Base-by-base conservation (phyloP, 2,888 invertebrate species). In the Geotrupes spiniger region DNA sequence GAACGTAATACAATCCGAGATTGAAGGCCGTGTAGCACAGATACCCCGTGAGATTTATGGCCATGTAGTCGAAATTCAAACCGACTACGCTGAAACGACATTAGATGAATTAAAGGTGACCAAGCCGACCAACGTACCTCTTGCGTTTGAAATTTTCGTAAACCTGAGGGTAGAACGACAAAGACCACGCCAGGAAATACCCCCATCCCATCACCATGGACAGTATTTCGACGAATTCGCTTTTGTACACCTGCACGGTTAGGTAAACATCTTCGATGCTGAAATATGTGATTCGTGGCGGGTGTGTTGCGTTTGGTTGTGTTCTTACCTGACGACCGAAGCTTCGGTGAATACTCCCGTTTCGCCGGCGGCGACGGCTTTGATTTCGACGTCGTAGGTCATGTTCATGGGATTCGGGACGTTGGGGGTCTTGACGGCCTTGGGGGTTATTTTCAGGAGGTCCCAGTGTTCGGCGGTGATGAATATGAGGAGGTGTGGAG, bases 121-220 rank as follows among this genome's bases (percentile, higher is more conserved):
- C n/a, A n/a, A n/a, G n/a, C n/a, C n/a, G n/a, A n/a, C n/a, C n/a
- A n/a, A n/a, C n/a, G n/a, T 63, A 83, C 83, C 82, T 83, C 76
- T 90, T 91, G 51, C 95, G 78, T 55, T 79, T 81, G 72, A 81
- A 95, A 74, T 97, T 97, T 57, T 78, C 82, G 71, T 84, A 85
- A 21, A 94, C 89, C 74, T 97, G 97, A 0, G 97, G 96, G 76
- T 96, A 96, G 76, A 97, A 97, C 4, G 95, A 95, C 26, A 96
- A 74, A 1, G 94, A 93, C 97, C 97, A 97, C 9, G 94, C 93
- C 26, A 83, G 79, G 75, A 97, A 97, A 74, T 97, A 97, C 12
- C 92, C 76, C 96, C 97, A 97, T 4, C 97, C 97, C 69, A 95
- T 86, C 2, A 92, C 79, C 51, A 79, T 74, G 16, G 88, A 89